phyloP scores from a whole-genome alignment of 1,140 invertebrate species.

The Argopecten irradians region DNA sequence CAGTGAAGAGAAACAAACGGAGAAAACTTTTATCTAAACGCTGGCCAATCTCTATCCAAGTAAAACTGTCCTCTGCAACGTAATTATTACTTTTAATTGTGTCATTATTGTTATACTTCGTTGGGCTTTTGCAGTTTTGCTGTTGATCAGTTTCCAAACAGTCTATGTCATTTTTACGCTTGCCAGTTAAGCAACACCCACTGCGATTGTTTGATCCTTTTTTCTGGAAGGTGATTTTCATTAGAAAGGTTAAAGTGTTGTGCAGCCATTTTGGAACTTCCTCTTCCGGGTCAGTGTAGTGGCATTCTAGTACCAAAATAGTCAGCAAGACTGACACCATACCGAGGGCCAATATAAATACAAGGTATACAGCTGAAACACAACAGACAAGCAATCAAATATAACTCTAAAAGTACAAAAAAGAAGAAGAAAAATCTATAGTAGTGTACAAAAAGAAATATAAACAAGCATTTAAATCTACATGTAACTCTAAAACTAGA shows the following conservation, averaged over 20 bases:
- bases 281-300: slow-evolving; percentile 17
- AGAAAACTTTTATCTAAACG: not conserved
- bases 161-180: not conserved
- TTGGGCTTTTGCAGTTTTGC: not conserved
- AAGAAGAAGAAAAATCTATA: slow-evolving; percentile 28
- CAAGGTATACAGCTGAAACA: slow-evolving; percentile 30
- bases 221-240: not conserved
- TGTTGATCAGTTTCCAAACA: not conserved
- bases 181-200: not conserved
- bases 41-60: not conserved
- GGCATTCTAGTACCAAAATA: not conserved
- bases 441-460: no score
- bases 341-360: not conserved
- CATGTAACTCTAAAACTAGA: not conserved
- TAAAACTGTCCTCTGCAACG: not conserved
- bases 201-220: not conserved
- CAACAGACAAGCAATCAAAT: slow-evolving; percentile 36
- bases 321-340: not conserved
- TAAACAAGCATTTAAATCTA: slow-evolving; percentile 19
- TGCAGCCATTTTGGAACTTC: slow-evolving; percentile 25
- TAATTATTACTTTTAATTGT: not conserved
- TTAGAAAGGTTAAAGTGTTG: not conserved
- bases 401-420: slow-evolving; percentile 19
- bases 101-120: not conserved
- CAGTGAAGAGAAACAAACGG: not conserved